Evolutionary conservation across 2,888 invertebrate species (phyloP).

Genomic region (Drosophila siamana): DNA sequence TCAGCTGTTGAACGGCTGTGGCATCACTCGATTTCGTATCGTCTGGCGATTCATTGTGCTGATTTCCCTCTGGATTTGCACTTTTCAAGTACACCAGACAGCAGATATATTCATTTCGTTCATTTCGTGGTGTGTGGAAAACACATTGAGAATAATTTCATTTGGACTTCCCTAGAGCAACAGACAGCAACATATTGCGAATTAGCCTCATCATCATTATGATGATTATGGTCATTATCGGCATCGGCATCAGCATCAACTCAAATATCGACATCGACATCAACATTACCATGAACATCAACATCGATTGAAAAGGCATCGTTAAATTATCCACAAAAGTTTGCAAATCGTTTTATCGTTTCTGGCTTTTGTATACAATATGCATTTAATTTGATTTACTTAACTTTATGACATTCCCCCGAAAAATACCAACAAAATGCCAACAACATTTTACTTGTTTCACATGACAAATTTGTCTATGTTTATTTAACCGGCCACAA

Average conservation of each 20-base stretch:
- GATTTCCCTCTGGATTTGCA: slow-evolving; percentile 58
- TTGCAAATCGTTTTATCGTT: slow-evolving; percentile 43
- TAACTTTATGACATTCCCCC: slow-evolving; percentile 31
- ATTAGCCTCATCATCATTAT: slow-evolving; percentile 45
- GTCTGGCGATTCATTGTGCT: slow-evolving; percentile 16
- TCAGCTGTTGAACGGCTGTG: neutral
- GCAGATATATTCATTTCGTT: slow-evolving; percentile 20
- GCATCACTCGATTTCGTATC: slow-evolving; percentile 2
- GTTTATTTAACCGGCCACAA: slow-evolving; percentile 61
- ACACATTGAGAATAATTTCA: slow-evolving; percentile 56
- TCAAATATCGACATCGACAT: slow-evolving; percentile 10
- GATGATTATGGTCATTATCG: slow-evolving; percentile 29
- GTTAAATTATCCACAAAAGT: slow-evolving; percentile 36
- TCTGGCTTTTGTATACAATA: slow-evolving; percentile 26
- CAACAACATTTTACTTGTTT: slow-evolving; percentile 34
- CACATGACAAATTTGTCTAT: slow-evolving; percentile 35
- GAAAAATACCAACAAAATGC: slow-evolving; percentile 19
- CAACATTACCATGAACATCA: neutral
- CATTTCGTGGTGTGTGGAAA: slow-evolving; percentile 20
- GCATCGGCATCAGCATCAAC: neutral
- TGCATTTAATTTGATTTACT: slow-evolving; percentile 65
- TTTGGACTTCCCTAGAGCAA: slow-evolving; percentile 30
- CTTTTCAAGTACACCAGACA: slow-evolving; percentile 29
- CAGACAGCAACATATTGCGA: slow-evolving; percentile 25
- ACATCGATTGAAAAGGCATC: slow-evolving; percentile 33